Evolutionary conservation across 1,140 invertebrate species (phyloP).

Genomic region (Meloidogyne exigua): DNA sequence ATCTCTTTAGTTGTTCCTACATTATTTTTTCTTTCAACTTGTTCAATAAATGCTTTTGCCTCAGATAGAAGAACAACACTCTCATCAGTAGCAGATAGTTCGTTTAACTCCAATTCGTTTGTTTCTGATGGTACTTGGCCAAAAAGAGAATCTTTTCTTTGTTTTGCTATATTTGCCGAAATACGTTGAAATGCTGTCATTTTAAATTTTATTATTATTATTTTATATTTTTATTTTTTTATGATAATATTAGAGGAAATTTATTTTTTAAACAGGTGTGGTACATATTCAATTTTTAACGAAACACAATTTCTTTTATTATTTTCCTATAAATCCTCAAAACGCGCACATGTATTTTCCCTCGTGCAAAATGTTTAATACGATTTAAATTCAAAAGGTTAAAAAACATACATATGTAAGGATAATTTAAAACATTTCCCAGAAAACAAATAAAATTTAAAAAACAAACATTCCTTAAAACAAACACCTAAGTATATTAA

Average conservation of each 20-base stretch:
- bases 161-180: conserved; percentile 5
- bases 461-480: no score
- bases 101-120: conserved; percentile 6
- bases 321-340: neutral
- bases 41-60: conserved; percentile 8
- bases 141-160: conserved; percentile 3
- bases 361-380: no score
- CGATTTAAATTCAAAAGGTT: no score
- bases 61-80: neutral
- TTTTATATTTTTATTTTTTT: neutral
- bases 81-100: neutral
- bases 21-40: neutral
- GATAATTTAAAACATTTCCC: no score
- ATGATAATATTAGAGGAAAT: neutral
- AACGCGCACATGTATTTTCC: no score
- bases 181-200: conserved; percentile 17
- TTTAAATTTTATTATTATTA: conserved; percentile 5
- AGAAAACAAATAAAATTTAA: no score
- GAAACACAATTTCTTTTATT: neutral
- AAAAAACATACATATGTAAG: no score
- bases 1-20: neutral
- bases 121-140: neutral
- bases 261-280: neutral
- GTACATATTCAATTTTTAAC: neutral
- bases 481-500: no score